Conservation (phyloP, 1,140 invertebrate species). For the Acyrthosiphon pisum region DNA sequence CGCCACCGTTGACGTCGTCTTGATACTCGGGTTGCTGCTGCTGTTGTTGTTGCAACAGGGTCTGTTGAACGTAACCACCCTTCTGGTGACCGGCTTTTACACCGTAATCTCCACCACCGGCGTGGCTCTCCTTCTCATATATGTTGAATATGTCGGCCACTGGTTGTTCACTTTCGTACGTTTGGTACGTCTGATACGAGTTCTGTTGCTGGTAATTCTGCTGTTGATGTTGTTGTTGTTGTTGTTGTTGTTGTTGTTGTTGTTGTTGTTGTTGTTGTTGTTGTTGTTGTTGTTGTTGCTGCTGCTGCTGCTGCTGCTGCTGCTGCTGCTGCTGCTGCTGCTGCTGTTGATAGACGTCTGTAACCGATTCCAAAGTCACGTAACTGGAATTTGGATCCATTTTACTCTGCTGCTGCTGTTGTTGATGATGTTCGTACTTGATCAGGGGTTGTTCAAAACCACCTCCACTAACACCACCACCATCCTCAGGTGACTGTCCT, state of each 20-base stretch:
- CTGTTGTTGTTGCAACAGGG: slow-evolving; percentile 30
- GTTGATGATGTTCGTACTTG: slow-evolving; percentile 52
- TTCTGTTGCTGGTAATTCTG: slow-evolving; percentile 37
- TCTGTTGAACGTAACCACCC: background rate
- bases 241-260: slow-evolving; percentile 30
- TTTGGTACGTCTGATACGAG: slow-evolving; percentile 30
- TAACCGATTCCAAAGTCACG: slow-evolving; percentile 2
- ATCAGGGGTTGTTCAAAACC: slow-evolving; percentile 43
- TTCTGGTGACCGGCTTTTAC: background rate
- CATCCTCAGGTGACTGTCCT: background rate
- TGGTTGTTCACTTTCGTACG: slow-evolving; percentile 21
- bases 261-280: slow-evolving; percentile 26
- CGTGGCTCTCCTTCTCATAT: slow-evolving; percentile 8
- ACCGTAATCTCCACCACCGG: background rate
- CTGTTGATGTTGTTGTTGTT: background rate
- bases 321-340: slow-evolving; percentile 37
- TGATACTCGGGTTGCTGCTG: slow-evolving; percentile 45
- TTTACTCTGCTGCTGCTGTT: slow-evolving; percentile 34
- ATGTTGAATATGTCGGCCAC: slow-evolving; percentile 28
- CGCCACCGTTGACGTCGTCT: background rate
- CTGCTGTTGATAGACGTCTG: slow-evolving; percentile 37
- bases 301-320: background rate
- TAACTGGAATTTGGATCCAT: slow-evolving; percentile 18
- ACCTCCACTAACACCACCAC: background rate
- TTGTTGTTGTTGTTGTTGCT: background rate